Evolutionary conservation across 2,797 vertebrate genomes (phyloP), one percentile per base, ranked within the genome.

Genomic region (Mormyrus proboscirostris): DNA sequence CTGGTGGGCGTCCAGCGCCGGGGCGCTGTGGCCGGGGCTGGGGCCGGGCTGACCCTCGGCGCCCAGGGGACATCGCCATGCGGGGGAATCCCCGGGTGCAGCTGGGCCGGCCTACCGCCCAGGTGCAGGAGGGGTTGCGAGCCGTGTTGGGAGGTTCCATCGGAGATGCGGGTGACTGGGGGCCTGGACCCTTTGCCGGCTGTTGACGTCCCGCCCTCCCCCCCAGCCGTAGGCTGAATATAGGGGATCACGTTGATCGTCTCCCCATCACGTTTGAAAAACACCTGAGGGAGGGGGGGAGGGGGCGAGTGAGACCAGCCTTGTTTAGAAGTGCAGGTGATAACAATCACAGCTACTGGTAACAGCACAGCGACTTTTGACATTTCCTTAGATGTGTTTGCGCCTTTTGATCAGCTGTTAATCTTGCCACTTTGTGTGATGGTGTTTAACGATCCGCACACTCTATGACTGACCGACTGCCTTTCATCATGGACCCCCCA

Each of bases 251-350:
- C 97, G 4, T 98, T 96, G 0, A 99, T 97, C 4, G 96, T 93
- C 12, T 99, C 98, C 0, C 98, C 98, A 0, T 98, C 98, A 16
- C 98, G 93, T 90, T 98, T 99, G 92, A 99, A 99, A 92, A 98
- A 97, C n/a, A 99, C 98, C 98, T 99, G 92, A 86, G 69, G 88
- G 0, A 47, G 7, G 50, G 7, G 86, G 57, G 7, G 50, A 5
- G 86, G 57, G 7, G n/a, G 62, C 1, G 25, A 12, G 62, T 29
- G 9, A 69, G 22, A 38, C 47, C 50, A 9, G 8, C 19, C n/a
- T 84, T 10, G 41, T 25, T 84, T 50, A 50, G 44, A 49, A 49
- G 41, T 8, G 41, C 41, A 22, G 19, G 47, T 50, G 44, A 7
- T 10, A 84, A 84, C 10, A 7, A n/a, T 3, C 44, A 47, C 0